Evolutionary conservation across 2,797 vertebrate species (phyloP), one percentile per base, ranked within the genome.

Genomic region (Gymnodraco acuticeps): DNA sequence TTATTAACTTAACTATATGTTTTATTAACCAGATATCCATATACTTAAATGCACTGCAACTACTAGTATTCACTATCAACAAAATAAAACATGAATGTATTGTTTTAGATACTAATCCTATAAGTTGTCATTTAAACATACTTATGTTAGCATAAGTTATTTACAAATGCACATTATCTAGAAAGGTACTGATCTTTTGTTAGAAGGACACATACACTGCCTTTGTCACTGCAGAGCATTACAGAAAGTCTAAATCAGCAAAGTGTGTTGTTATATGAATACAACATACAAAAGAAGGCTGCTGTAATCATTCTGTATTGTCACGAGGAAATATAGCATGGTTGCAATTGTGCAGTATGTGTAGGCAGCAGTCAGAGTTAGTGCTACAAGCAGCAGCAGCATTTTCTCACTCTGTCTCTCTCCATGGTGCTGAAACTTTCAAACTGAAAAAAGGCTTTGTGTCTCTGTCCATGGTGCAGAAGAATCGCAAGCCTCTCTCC

Each of bases 361-460:
- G 23, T 12, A 41, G 2, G 19, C 15, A 54, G 27, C 3, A 14
- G 43, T 42, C 31, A 41, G 16, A 27, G 17, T 56, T 17, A 38
- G 45, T 58, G n/a, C 41, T 16, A 7, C 8, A 31, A 13, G 5
- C 20, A 50, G 23, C 1, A 59, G 45, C 23, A 14, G 48, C 6
- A 17, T 10, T 0, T 27, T 3, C 4, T 31, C 5, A 23, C 5
- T 6, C 5, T 63, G 58, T 52, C 55, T 43, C 87, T 82, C 1
- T 90, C 87, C 86, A 55, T 73, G 80, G 84, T 85, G 19, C 89
- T 83, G 86, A 85, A 85, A 68, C 11, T 3, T 19, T 55, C 14
- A 10, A 46, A 5, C 4, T 8, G 11, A 5, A 12, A 14, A 14
- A 14, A 1, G 10, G 2, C 5, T 0, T 1, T 73, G 13, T 45